A percentile compares a stretch with the other conserved stretches of the same genome.
phyloP scores from a whole-genome alignment of 2,113 vertebrate species.

The Syngnathus typhle region DNA sequence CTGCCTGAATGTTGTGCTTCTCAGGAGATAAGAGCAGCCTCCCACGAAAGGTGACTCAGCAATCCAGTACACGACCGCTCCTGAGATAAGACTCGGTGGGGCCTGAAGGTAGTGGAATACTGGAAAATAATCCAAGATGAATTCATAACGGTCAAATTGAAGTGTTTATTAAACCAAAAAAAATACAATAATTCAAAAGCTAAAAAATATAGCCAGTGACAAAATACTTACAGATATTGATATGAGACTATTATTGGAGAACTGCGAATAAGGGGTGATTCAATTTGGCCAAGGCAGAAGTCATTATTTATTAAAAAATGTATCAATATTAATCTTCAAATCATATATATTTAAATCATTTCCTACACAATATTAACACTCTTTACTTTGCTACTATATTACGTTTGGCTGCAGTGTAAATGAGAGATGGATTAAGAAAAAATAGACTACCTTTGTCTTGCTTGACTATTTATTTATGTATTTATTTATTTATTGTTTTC shows the following conservation, averaged over 20 bases:
- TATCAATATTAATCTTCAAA: constrained; percentile 68
- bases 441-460: background rate
- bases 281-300: constrained; percentile 42
- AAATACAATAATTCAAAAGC: background rate
- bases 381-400: background rate
- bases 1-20: constrained; percentile 68
- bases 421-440: background rate
- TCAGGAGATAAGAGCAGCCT: constrained; percentile 68
- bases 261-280: constrained; percentile 44
- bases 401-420: background rate
- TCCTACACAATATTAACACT: constrained; percentile 16
- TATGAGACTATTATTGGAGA: constrained; percentile 47
- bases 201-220: background rate
- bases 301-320: constrained; percentile 68
- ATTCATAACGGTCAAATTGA: background rate
- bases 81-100: constrained; percentile 62
- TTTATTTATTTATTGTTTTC: too few species aligned
- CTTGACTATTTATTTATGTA: too few species aligned
- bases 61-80: constrained; percentile 59
- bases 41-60: constrained; percentile 73
- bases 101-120: constrained; percentile 48
- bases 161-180: background rate
- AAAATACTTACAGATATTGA: constrained; percentile 29
- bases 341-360: constrained; percentile 45
- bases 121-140: constrained; percentile 2